Evolutionary conservation across 2,797 vertebrate species (phyloP), one percentile per base, ranked within the genome.

Genomic region (Sphenodon punctatus): DNA sequence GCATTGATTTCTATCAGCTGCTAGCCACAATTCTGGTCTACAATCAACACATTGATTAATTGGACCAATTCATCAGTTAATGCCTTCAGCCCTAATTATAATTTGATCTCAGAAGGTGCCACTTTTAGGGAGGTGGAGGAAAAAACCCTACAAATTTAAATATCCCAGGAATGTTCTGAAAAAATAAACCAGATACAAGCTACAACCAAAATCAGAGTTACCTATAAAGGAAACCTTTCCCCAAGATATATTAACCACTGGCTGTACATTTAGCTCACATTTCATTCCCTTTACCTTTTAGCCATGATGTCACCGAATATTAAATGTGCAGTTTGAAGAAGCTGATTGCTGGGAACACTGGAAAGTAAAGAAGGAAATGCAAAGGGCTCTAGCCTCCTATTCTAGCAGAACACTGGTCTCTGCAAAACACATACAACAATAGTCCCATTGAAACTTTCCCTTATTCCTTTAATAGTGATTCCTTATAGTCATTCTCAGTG

Each of bases 371-470:
- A 45, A 42, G 65, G 69, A 63, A 68, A 51, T 2, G 22, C 0
- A 12, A 66, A 49, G 64, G 16, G 39, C 10, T 79, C 41, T 48
- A 3, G 27, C 51, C 58, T 41, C 39, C 14, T 6, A 0, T 32
- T 0, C 1, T 20, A 48, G 36, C 38, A 25, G 68, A 48, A 10
- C 6, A 13, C 6, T 16, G 15, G 4, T 38, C 49, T 9, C 0
- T 60, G 10, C 51, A 27, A 45, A 27, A n/a, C 1, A 5, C 2
- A 0, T 51, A 3, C 2, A 10, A 3, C n/a, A n/a, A 1, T 15
- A 45, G 56, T 25, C 2, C 10, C 38, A 2, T 38, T 9, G 2
- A 16, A 14, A 1, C 42, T 22, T n/a, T 39, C 22, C n/a, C n/a
- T n/a, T n/a, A n/a, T n/a, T n/a, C n/a, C n/a, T n/a, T n/a, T n/a